Evolutionary conservation across 2,888 invertebrate species (phyloP), one percentile per base, ranked within the genome.

Genomic region (Mesochorus sp.): DNA sequence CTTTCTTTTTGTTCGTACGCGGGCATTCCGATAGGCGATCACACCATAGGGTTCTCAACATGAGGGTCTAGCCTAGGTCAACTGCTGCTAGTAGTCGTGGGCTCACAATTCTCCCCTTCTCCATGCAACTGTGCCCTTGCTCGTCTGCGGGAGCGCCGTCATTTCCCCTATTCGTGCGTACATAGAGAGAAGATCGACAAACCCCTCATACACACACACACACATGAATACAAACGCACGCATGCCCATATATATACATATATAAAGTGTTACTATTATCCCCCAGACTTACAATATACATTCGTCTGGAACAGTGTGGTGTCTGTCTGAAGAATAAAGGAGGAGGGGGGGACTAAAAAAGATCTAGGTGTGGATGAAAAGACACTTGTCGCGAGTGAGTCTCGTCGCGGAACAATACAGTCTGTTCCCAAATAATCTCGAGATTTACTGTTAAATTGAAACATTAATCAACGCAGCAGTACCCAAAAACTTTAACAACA

Each of bases 51-150:
- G 37, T 71, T 61, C 34, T 44, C 53, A 34, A 31, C 39, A 53
- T 47, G 6, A 42, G 55, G 47, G 76, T 53, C 78, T 78, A 78
- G 80, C 80, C 80, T 79, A 80, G 80, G 80, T 80, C 80, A 80
- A 73, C 80, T 72, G 64, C 70, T 51, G 66, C n/a, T 47, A 57
- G 34, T 59, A 26, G 34, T 57, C 44, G 44, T 47, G 17, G 4
- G 28, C 8, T 19, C 39, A 37, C 17, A 21, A 6, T 8, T 19
- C 51, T 14, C 64, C 66, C n/a, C 39, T 1, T 17, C 26, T 14
- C 1, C n/a, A n/a, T n/a, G 66, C 28, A 12, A 39, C 53, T 53
- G 26, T 66, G 53, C 66, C 66, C 66, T 66, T 66, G 51, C 26
- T 28, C 53, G 53, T 14, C 14, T 28, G 47, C 37, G 37, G 8